phyloP scores from a whole-genome alignment of 2,888 invertebrate genomes.

The Drosophila falleni region DNA sequence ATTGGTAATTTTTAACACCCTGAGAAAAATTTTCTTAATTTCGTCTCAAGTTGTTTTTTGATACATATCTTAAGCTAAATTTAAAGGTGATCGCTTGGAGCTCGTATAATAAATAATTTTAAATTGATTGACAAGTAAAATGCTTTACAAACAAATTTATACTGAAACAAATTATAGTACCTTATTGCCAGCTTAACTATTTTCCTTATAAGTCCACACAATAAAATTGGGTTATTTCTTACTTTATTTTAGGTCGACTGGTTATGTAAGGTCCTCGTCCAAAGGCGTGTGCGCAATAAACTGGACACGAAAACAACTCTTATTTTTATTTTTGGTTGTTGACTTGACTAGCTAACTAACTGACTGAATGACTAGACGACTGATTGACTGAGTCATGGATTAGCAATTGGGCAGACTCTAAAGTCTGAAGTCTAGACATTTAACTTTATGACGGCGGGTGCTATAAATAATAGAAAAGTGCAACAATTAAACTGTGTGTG shows the following conservation, averaged over 20 bases:
- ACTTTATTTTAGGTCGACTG: conserved; percentile 40
- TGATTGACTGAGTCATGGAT: conserved; percentile 25
- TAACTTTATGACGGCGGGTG: conserved; percentile 12
- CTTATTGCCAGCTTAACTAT: not conserved
- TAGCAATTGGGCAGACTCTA: conserved; percentile 28
- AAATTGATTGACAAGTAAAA: not conserved
- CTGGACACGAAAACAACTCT: conserved; percentile 41
- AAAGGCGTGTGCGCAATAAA: conserved; percentile 40
- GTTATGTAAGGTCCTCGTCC: conserved; percentile 48
- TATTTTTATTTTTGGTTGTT: not conserved
- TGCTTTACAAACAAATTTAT: not conserved
- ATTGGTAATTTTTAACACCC: too few relatives aligned
- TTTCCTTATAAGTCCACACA: not conserved
- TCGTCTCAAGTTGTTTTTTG: too few relatives aligned
- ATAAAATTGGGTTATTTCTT: conserved; percentile 15
- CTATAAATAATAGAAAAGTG: conserved; percentile 25
- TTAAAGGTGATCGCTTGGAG: too few relatives aligned
- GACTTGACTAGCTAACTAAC: conserved; percentile 26
- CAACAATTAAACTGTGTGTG: conserved; percentile 40
- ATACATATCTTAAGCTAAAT: too few relatives aligned
- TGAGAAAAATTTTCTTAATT: too few relatives aligned
- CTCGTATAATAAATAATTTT: too few relatives aligned
- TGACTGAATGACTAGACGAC: conserved; percentile 36
- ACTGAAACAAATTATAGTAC: too few relatives aligned
- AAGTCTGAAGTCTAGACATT: conserved; percentile 17